phyloP scores from a whole-genome alignment of 2,888 invertebrate genomes.

The Macroteleia sp. region DNA sequence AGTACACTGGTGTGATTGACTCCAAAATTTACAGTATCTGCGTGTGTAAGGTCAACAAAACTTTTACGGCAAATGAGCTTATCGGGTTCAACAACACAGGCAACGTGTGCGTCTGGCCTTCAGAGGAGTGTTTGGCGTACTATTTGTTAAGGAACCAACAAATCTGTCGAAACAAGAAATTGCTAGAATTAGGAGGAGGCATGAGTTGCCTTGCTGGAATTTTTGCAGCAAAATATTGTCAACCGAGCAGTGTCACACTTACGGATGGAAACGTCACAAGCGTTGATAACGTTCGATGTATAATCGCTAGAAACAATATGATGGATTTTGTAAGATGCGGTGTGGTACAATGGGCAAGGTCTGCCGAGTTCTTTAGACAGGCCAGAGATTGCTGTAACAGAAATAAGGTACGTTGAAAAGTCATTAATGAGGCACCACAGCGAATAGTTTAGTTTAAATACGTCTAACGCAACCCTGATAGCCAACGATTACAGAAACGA shows the following conservation, averaged over 20 bases:
- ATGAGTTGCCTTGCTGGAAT: slow-evolving; percentile 93
- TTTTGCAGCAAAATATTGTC: slow-evolving; percentile 88
- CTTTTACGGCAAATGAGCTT: slow-evolving; percentile 88
- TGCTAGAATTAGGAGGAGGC: slow-evolving; percentile 92
- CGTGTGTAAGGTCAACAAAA: slow-evolving; percentile 86
- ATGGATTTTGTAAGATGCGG: slow-evolving; percentile 84
- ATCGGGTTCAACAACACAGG: slow-evolving; percentile 94
- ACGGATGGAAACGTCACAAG: slow-evolving; percentile 92
- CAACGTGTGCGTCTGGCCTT: slow-evolving; percentile 92
- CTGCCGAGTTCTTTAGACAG: slow-evolving; percentile 75
- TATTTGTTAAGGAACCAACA: slow-evolving; percentile 87
- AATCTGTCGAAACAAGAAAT: slow-evolving; percentile 88
- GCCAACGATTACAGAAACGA: no score
- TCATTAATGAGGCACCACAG: no score
- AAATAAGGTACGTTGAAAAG: slow-evolving; percentile 75
- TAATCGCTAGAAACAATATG: slow-evolving; percentile 88
- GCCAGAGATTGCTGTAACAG: slow-evolving; percentile 68
- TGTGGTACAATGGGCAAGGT: slow-evolving; percentile 80
- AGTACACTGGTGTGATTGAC: slow-evolving; percentile 86
- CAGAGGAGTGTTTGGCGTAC: slow-evolving; percentile 90
- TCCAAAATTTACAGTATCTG: slow-evolving; percentile 85
- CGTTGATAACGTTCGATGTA: slow-evolving; percentile 89
- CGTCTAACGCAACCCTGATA: no score
- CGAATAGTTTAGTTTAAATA: no score
- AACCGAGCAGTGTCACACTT: slow-evolving; percentile 87